Percentiles rank a stretch among this genome's conserved stretches.
Conservation (phyloP, 1,140 invertebrate genomes). For the Apis cerana region DNA sequence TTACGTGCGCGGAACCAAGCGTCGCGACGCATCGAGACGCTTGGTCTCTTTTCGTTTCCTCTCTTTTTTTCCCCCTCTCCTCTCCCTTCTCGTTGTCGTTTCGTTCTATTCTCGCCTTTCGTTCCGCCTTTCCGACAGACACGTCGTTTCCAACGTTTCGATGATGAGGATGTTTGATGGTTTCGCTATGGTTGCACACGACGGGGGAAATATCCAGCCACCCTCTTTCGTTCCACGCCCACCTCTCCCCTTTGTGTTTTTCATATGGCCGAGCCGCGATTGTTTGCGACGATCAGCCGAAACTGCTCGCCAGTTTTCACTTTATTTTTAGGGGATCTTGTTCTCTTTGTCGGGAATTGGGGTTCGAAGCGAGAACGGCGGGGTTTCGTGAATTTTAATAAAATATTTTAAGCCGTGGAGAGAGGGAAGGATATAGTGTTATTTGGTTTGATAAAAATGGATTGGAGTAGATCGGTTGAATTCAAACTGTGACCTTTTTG, state of each 20-base stretch:
- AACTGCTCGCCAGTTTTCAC: background rate
- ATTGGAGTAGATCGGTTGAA: no score
- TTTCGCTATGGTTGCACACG: background rate
- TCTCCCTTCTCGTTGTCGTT: background rate
- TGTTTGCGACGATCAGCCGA: background rate
- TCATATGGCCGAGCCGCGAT: background rate
- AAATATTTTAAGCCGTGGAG: background rate
- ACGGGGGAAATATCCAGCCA: background rate
- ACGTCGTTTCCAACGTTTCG: background rate
- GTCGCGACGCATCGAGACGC: conserved; percentile 28
- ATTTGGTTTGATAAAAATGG: no score
- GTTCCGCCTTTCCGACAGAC: background rate
- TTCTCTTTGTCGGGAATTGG: background rate
- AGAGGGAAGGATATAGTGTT: no score
- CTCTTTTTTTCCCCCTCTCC: background rate
- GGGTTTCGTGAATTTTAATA: background rate
- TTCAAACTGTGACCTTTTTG: no score
- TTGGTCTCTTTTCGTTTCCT: background rate
- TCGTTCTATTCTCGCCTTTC: background rate
- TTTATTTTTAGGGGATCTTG: background rate
- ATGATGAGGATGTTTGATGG: background rate
- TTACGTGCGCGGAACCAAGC: conserved; percentile 45
- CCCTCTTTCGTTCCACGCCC: background rate
- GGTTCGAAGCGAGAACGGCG: background rate
- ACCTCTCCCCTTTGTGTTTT: background rate